Conservation (phyloP, 2,888 invertebrate genomes). For the Erynnis tages region DNA sequence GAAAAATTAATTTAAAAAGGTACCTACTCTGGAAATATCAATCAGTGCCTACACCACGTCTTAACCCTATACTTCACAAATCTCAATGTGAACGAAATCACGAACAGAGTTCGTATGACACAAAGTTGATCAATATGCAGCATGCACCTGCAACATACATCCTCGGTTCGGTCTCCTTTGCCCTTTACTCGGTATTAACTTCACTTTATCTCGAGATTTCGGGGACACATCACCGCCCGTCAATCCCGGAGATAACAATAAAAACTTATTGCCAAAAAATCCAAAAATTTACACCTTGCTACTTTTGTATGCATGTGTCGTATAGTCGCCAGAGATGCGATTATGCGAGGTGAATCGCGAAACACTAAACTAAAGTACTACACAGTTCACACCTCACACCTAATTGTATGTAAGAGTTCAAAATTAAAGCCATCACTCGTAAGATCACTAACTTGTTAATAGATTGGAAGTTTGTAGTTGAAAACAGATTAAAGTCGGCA, state of each 20-base stretch:
- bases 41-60: too few relatives aligned
- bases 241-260: constrained; percentile 27
- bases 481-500: too few relatives aligned
- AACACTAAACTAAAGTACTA: too few relatives aligned
- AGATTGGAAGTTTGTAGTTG: too few relatives aligned
- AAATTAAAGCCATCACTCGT: too few relatives aligned
- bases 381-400: too few relatives aligned
- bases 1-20: too few relatives aligned
- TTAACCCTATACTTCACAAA: too few relatives aligned
- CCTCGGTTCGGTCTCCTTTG: constrained; percentile 1
- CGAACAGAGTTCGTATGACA: neutral
- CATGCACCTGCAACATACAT: constrained; percentile 10
- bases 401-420: too few relatives aligned
- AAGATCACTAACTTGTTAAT: too few relatives aligned
- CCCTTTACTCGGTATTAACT: constrained; percentile 15
- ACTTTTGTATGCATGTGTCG: neutral
- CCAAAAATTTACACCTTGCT: constrained; percentile 19
- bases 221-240: constrained; percentile 11
- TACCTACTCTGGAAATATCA: too few relatives aligned
- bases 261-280: constrained; percentile 24
- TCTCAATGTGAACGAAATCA: neutral
- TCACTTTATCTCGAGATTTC: constrained; percentile 1
- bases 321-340: neutral
- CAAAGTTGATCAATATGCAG: neutral
- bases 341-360: neutral